Base-by-base conservation (phyloP, 1,140 invertebrate genomes). In the Agrypnia vestita region DNA sequence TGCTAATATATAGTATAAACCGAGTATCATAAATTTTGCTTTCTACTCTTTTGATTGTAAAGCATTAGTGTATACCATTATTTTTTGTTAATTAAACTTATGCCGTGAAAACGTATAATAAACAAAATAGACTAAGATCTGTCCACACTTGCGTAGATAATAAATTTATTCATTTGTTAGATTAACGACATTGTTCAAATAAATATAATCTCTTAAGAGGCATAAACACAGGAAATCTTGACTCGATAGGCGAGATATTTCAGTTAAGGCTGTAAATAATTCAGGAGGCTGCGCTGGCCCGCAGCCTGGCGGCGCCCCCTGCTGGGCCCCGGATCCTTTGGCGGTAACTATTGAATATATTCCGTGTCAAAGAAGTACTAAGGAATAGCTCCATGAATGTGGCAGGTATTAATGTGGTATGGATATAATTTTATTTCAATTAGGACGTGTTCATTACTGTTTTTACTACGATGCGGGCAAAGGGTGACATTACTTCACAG, bases 331-430 rank as follows among this genome's bases (percentile, higher is more conserved):
- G 9, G 15, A 15, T 35, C 53, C 53, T 56, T 56, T 56, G 53
- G 53, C 53, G 53, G 53, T 19, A 17, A 17, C 13, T 56, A 8
- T 13, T 56, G 53, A 56, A 56, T 56, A 56, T 19, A 56, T 56
- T 17, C 53, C 15, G 19, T 19, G 25, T 35, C 25, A 56, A 8
- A 56, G 1, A 17, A 56, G 19, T 56, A 56, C 25, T 56, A 17
- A 56, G n/a, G 7, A 56, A 56, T 19, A 56, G n/a, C n/a, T 17
- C 15, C 7, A 19, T 17, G n/a, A 8, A 17, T 56, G 19, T 19
- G 53, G 53, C 53, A 13, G 15, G 19, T 19, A 19, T 56, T 35
- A 35, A 35, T 35, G 25, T 35, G 25, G 25, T 35, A 35, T 35
- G 25, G 25, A 35, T 35, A 35, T 35, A 1, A 35, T 35, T 35